Evolutionary conservation across 2,797 vertebrate species (phyloP).

Genomic region (Pagetopsis macropterus): DNA sequence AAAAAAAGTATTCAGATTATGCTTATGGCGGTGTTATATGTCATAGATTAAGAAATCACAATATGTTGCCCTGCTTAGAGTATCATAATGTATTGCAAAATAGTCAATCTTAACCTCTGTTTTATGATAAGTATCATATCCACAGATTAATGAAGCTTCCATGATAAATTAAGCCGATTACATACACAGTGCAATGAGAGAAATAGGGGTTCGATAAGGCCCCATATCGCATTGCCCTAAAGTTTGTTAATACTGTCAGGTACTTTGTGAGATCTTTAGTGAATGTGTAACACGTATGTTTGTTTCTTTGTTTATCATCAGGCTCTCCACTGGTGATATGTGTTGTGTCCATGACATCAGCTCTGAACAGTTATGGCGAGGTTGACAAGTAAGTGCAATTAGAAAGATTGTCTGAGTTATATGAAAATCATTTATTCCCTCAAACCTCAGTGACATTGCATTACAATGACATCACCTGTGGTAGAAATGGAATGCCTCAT

Average conservation of each 20-base stretch:
- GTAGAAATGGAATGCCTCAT: slow-evolving; percentile 32
- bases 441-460: slow-evolving; percentile 20
- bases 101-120: too few relatives aligned
- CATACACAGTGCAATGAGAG: neutral
- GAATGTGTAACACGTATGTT: slow-evolving; percentile 34
- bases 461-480: slow-evolving; percentile 52
- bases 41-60: too few relatives aligned
- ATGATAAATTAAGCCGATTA: neutral
- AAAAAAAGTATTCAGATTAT: too few relatives aligned
- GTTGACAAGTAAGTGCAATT: slow-evolving; percentile 87
- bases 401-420: neutral
- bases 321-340: slow-evolving; percentile 92
- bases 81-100: too few relatives aligned
- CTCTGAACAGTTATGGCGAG: slow-evolving; percentile 90
- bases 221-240: neutral
- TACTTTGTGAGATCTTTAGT: slow-evolving; percentile 15
- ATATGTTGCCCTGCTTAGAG: too few relatives aligned
- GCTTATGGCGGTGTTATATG: too few relatives aligned
- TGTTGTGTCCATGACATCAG: slow-evolving; percentile 86
- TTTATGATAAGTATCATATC: too few relatives aligned
- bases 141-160: neutral
- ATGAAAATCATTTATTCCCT: slow-evolving; percentile 21
- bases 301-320: slow-evolving; percentile 62
- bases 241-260: neutral
- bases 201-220: neutral